Evolutionary conservation across 2,113 vertebrate genomes (phyloP).

Genomic region (Prolemur simus): DNA sequence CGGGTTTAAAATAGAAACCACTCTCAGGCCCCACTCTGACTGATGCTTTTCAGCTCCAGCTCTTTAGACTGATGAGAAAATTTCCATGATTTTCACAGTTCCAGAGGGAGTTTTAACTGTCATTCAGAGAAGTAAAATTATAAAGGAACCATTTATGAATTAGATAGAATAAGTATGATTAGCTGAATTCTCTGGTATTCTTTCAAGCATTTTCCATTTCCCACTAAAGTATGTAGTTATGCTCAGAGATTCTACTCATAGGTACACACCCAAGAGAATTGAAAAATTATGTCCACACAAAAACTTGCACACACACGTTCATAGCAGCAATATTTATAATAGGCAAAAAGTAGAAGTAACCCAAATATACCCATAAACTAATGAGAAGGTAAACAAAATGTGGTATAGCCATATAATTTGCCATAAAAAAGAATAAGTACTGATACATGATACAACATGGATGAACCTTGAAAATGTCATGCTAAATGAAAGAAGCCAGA

Average conservation of each 20-base stretch:
- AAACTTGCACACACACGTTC: neutral
- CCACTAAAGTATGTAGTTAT: neutral
- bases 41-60: slow-evolving; percentile 28
- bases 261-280: neutral
- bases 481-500: neutral
- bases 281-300: neutral
- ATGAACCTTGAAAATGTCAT: neutral
- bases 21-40: neutral
- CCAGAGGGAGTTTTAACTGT: slow-evolving; percentile 15
- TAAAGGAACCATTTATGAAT: slow-evolving; percentile 27
- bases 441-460: neutral
- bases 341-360: neutral
- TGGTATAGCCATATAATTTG: neutral
- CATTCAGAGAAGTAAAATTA: slow-evolving; percentile 3
- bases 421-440: neutral
- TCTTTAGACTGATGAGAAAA: slow-evolving; percentile 30
- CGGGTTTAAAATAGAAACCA: slow-evolving; percentile 30
- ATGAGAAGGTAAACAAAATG: neutral
- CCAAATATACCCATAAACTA: slow-evolving; percentile 8
- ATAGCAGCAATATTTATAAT: neutral
- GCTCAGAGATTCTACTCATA: slow-evolving; percentile 10
- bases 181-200: slow-evolving; percentile 37
- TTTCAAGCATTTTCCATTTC: slow-evolving; percentile 26
- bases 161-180: neutral
- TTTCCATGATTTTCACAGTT: neutral